Percentiles rank a stretch among this genome's conserved stretches.
phyloP scores from a whole-genome alignment of 2,113 vertebrate genomes.

The Hoplias malabaricus region DNA sequence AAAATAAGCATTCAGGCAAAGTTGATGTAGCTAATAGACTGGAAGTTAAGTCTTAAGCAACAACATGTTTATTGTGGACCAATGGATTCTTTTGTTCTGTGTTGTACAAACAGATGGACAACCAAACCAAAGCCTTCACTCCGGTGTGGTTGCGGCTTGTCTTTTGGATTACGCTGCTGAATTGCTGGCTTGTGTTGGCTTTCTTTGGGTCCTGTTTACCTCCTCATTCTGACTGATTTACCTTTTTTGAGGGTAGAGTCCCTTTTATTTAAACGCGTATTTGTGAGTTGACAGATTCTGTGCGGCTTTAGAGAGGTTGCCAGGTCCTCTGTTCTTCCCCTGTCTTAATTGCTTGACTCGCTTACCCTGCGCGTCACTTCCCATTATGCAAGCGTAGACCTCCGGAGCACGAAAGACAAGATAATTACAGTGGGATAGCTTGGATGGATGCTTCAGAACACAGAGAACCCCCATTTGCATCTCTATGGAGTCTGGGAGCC shows the following conservation, averaged over 20 bases:
- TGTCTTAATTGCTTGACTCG: slow-evolving; percentile 59
- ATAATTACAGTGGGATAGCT: slow-evolving; percentile 62
- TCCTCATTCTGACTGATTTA: not conserved
- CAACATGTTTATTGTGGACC: not conserved
- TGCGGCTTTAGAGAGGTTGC: slow-evolving; percentile 51
- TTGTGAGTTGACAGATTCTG: slow-evolving; percentile 54
- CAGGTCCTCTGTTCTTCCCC: slow-evolving; percentile 60
- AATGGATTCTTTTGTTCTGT: not conserved
- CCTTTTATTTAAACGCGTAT: slow-evolving; percentile 20
- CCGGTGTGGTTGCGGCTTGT: not conserved
- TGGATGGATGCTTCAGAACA: slow-evolving; percentile 43
- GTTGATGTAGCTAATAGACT: not conserved
- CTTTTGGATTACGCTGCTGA: not conserved
- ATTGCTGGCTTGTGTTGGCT: not conserved
- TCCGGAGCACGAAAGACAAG: slow-evolving; percentile 62
- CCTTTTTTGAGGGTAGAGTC: not conserved
- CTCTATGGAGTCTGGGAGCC: slow-evolving; percentile 37
- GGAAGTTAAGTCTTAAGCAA: not conserved
- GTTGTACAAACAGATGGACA: not conserved
- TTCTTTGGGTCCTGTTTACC: not conserved
- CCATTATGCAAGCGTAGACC: slow-evolving; percentile 58
- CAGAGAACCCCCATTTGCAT: slow-evolving; percentile 45
- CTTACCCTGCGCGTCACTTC: slow-evolving; percentile 64
- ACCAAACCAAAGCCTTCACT: not conserved
- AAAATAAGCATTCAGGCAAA: no score